These are phyloP conservation scores for Acleris cristana DNA, from an alignment of 2,888 invertebrate species.

Conservation along the genomic window DNA sequence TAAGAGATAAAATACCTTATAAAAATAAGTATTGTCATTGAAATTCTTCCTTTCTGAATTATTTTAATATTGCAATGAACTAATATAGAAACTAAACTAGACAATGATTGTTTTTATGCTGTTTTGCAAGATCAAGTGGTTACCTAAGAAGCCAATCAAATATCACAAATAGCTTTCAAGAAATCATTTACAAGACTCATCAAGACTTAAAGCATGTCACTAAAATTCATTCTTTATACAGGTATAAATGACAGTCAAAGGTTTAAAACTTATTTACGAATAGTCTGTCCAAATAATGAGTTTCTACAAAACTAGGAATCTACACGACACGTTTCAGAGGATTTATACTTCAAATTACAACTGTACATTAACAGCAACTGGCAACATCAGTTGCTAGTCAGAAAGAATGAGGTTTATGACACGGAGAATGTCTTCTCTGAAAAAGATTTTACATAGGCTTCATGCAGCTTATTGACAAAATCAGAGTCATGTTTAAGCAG, in stretches of 20 bases:
- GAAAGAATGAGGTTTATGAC: conserved; percentile 68
- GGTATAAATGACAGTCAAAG: conserved; percentile 71
- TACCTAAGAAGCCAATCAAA: conserved; percentile 60
- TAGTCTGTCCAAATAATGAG: conserved; percentile 72
- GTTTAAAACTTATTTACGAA: conserved; percentile 82
- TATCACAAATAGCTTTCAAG: conserved; percentile 76
- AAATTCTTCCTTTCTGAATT: conserved; percentile 51
- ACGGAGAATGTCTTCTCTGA: conserved; percentile 85
- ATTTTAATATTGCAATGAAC: conserved; percentile 60
- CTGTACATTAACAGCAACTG: conserved; percentile 72
- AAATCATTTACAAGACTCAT: conserved; percentile 58
- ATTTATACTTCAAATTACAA: conserved; percentile 78
- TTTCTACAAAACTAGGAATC: conserved; percentile 74
- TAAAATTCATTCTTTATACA: conserved; percentile 78
- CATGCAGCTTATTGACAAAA: conserved; percentile 94
- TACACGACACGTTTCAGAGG: conserved; percentile 70
- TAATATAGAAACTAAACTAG: conserved; percentile 51
- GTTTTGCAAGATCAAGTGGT: conserved; percentile 49
- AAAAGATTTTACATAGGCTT: conserved; percentile 95
- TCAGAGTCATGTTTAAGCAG: conserved; percentile 93
- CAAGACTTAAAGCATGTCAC: conserved; percentile 58
- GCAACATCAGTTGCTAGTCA: conserved; percentile 57
- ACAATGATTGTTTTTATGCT: conserved; percentile 21
- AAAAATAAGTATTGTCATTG: conserved; percentile 61
- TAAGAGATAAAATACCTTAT: conserved; percentile 60